Evolutionary conservation across 1,140 invertebrate genomes (phyloP), one percentile per base, ranked within the genome.

Genomic region (Drosophila guanche): DNA sequence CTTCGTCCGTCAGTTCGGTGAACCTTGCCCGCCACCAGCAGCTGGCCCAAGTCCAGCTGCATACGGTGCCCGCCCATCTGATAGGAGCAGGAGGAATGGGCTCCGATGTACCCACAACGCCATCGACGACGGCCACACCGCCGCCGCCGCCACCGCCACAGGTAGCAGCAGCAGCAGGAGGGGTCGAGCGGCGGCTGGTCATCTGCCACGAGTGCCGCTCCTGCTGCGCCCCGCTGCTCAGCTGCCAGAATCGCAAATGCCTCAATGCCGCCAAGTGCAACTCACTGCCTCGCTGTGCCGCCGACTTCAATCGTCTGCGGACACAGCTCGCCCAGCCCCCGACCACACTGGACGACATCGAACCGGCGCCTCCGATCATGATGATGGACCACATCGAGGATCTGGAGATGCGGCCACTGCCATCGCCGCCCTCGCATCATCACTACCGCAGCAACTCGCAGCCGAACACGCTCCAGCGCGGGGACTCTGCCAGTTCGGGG

Each of bases 281-380:
- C 76, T 91, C 91, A 91, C 90, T 91, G 90, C 91, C 91, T 71
- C 85, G 90, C 75, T 91, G 90, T 62, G 91, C 90, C 65, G 90
- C 90, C 58, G 90, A 91, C 54, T 91, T 91, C 46, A 90, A 90
- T 76, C 90, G 90, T 10, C 47, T 91, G 68, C 85, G 89, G 69
- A 90, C 90, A 55, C 78, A 85, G 23, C 81, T 91, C 54, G 84
- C 80, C 55, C 89, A 90, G 67, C 90, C 90, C 10, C 86, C 90
- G 20, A 65, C 90, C 42, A 89, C 84, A 1, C 52, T 91, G 52
- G 80, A 90, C 55, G 90, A 90, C 58, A 91, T 89, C 53, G 90
- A 91, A 55, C 84, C 88, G 51, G 84, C 90, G 70, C 79, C 90
- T 4, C 50, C 33, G 3, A 37, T 37, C 4, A 4, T 37, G 10